Evolutionary conservation across 2,888 invertebrate genomes (phyloP).

Genomic region (Luperina nickerlii): DNA sequence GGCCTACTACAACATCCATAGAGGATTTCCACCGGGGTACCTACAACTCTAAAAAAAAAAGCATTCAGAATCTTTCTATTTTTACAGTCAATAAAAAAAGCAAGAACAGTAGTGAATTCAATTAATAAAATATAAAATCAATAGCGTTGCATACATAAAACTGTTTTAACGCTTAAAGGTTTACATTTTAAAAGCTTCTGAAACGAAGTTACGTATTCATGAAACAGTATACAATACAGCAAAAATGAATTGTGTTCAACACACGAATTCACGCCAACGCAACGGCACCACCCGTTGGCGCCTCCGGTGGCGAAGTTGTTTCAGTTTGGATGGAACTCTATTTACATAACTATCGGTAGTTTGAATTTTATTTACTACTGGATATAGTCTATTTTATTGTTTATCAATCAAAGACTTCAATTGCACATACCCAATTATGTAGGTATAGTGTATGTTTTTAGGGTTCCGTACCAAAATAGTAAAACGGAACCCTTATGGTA

Average conservation of each 20-base stretch:
- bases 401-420: neutral
- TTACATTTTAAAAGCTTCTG: constrained; percentile 46
- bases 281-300: neutral
- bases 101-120: neutral
- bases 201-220: constrained; percentile 60
- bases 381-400: neutral
- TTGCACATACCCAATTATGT: too few relatives aligned
- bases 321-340: constrained; percentile 9
- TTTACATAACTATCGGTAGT: constrained; percentile 13
- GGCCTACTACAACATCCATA: too few relatives aligned
- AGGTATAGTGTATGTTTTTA: too few relatives aligned
- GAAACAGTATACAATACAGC: constrained; percentile 51
- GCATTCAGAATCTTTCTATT: too few relatives aligned
- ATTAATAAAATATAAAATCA: constrained; percentile 26
- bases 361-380: constrained; percentile 1
- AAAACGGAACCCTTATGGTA: too few relatives aligned
- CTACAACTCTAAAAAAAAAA: neutral
- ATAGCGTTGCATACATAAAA: constrained; percentile 11
- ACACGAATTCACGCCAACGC: constrained; percentile 39
- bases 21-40: neutral
- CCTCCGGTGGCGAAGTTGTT: constrained; percentile 25
- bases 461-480: too few relatives aligned
- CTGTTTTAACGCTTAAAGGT: neutral
- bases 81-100: neutral
- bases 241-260: constrained; percentile 57